phyloP scores from a whole-genome alignment of 2,113 vertebrate genomes.

The Neomonachus schauinslandi region DNA sequence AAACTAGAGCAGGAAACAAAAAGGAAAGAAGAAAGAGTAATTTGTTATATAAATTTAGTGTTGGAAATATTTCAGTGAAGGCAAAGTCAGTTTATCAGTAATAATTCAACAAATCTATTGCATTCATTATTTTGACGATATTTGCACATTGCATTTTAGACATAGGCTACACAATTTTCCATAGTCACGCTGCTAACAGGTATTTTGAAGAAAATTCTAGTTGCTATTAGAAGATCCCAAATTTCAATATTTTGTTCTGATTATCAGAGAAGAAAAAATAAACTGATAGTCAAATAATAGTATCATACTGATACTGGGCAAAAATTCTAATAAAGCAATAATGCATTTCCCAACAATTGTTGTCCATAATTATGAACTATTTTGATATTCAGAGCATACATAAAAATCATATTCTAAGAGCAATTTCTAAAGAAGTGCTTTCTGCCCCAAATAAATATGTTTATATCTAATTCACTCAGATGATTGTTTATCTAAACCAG shows the following conservation, averaged over 20 bases:
- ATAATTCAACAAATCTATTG: conserved; percentile 28
- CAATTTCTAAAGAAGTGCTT: conserved; percentile 74
- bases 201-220: conserved; percentile 32
- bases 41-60: conserved; percentile 61
- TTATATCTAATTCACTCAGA: conserved; percentile 57
- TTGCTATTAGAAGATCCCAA: not conserved
- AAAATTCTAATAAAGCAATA: conserved; percentile 79
- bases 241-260: conserved; percentile 45
- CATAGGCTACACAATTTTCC: not conserved
- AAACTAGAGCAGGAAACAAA: conserved; percentile 74
- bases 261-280: conserved; percentile 45
- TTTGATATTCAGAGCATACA: conserved; percentile 73
- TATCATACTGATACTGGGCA: conserved; percentile 68
- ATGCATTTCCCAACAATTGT: conserved; percentile 68
- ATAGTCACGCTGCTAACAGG: not conserved
- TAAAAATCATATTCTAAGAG: conserved; percentile 70
- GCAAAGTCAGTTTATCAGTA: conserved; percentile 32
- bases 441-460: conserved; percentile 59
- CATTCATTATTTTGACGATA: conserved; percentile 42
- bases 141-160: not conserved
- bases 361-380: conserved; percentile 65
- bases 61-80: conserved; percentile 54
- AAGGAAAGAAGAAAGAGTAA: conserved; percentile 44
- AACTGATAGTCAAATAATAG: conserved; percentile 61
- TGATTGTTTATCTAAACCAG: conserved; percentile 66